Evolutionary conservation across 2,797 vertebrate genomes (phyloP), one percentile per base, ranked within the genome.

Genomic region (Ambastaia sidthimunki): DNA sequence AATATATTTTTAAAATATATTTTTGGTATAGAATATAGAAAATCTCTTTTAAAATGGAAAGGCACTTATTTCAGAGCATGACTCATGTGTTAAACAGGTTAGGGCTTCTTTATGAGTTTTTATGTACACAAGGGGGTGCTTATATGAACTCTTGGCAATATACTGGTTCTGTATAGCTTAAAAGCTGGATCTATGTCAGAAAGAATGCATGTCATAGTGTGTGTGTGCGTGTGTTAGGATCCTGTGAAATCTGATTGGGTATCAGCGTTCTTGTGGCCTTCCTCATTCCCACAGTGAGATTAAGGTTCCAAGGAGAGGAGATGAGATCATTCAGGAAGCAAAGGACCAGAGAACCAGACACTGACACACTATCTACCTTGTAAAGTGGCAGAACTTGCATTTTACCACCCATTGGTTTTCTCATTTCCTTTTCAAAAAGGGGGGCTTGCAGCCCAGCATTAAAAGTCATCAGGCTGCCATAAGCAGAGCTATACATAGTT

Each of bases 261-360:
- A 80, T 74, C 59, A 68, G 69, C 85, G 83, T 80, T 85, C 55
- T 80, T 77, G 81, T 78, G 83, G 83, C 21, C 54, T 76, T 52
- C 66, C 74, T 85, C 79, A 77, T 79, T 83, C 73, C 79, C 76
- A 74, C 71, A 72, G 50, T 67, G 60, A 73, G 83, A 78, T 78
- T 82, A 80, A 69, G 70, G 60, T 79, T 68, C 78, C 74, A 77
- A 68, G 37, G 71, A 85, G 76, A 82, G 82, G 77, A 85, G 83
- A 86, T 86, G 82, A 87, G 80, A 67, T 87, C 85, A 85, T 85
- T 54, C 84, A 85, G 84, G 85, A 86, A 85, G 80, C 79, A 76
- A 55, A 73, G 76, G 71, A 76, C 21, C 71, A 44, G 70, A 74
- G 78, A 80, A 68, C 48, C 80, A 78, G 81, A 80, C 71, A 71